Evolutionary conservation across 1,140 invertebrate genomes (phyloP), one percentile per base, ranked within the genome.

Genomic region (Listronotus bonariensis): DNA sequence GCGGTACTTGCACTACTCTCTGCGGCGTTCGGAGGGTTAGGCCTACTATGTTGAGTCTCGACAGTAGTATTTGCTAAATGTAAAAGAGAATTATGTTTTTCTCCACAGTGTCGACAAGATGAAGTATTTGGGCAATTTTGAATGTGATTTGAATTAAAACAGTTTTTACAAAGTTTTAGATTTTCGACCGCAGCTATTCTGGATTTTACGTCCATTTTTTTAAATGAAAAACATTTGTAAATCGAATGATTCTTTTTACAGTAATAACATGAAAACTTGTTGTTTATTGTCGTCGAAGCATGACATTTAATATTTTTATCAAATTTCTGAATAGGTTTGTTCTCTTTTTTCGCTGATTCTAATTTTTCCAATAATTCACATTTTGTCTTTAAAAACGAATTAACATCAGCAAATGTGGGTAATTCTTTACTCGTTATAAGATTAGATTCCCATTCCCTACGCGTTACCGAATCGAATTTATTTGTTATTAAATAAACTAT

Each of bases 171-270:
- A n/a, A n/a, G n/a, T n/a, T n/a, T n/a, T n/a, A n/a, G n/a, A n/a
- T n/a, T n/a, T n/a, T n/a, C n/a, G 8, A 54, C 36, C 3, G 36
- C 51, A 14, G 18, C 31, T 8, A 18, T 8, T 20, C 51, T 36
- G 10, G 32, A 12, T 11, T 54, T 11, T 38, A 14, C 10, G 38
- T 54, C 15, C 10, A 54, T n/a, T 9, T 36, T 54, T 54, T 54
- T 54, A 38, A 54, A 54, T 36, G 31, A 31, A 40, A 54, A 54
- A 54, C 51, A 54, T 38, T 54, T 54, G 15, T 54, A 54, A 15
- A 54, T 54, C 11, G 51, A 38, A 20, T 54, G 51, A 6, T 36
- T 36, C 11, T 54, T 54, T 40, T 40, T 54, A 54, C 51, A 54
- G 38, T 14, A 54, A 40, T 54, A 54, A 54, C 51, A 54, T 6